Evolutionary conservation across 53 echinoderm and acorn worm species (phyloP), one percentile per base, ranked within the genome.

Genomic region (Temnopleurus reevesii): DNA sequence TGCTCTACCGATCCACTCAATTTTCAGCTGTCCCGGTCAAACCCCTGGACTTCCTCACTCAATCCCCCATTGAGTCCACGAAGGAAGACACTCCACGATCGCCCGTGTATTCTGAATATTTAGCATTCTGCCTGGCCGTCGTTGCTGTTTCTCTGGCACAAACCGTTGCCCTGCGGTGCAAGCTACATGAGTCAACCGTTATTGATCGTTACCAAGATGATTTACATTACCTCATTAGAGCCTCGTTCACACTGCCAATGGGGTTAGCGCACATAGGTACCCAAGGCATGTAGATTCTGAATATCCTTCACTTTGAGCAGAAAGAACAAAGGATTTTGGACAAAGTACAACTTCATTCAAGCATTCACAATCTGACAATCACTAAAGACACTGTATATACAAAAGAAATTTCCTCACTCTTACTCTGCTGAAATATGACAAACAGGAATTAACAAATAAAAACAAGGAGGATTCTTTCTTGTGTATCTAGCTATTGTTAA

Each of bases 151-250:
- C 77, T 44, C 34, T 77, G 45, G 77, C 77, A 77, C 45, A 43
- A 77, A 34, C 30, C 31, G 34, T 63, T 77, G 77, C 77, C 77
- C 77, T 77, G 9, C 38, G 77, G 77, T 77, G 77, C 44, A 77
- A 44, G 77, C 25, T 43, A 45, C 77, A 77, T 77, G 77, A 77
- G 77, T 77, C 77, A 77, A 77, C 63, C 24, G 77, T 45, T 77
- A 77, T 77, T 45, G 77, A 77, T 77, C 77, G 45, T 45, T 77
- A 44, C 77, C 63, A 63, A 63, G 63, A 63, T 63, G 63, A 63
- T 63, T 63, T 63, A 63, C 63, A 63, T 63, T 63, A 63, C 63
- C 63, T 63, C 63, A 63, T 63, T 63, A 63, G 30, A 63, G 63
- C 3, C 12, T 34, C 10, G 31, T 63, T 63, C 63, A 63, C 63